These are phyloP conservation scores for Gadus chalcogrammus DNA, from an alignment of 2,113 vertebrate genomes.

Conservation along the genomic window DNA sequence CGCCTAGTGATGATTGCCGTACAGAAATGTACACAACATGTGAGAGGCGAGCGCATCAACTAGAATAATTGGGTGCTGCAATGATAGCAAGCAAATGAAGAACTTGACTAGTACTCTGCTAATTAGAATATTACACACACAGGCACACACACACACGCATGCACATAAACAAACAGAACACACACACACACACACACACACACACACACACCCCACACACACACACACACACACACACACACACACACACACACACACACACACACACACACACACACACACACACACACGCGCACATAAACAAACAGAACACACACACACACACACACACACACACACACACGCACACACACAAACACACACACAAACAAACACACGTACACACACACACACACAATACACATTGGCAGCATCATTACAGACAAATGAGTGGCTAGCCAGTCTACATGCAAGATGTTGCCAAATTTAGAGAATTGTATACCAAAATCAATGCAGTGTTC, in stretches of 20 bases:
- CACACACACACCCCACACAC: slow-evolving; percentile 5
- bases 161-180: neutral
- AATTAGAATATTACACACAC: neutral
- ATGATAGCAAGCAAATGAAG: slow-evolving; percentile 1
- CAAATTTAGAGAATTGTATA: slow-evolving; percentile 38
- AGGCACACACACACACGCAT: neutral
- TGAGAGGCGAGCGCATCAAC: slow-evolving; percentile 6
- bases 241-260: slow-evolving; percentile 7
- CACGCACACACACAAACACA: slow-evolving; percentile 11
- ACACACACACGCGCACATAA: neutral
- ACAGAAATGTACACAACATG: slow-evolving; percentile 29
- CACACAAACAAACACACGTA: slow-evolving; percentile 7
- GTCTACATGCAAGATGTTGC: slow-evolving; percentile 26
- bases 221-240: slow-evolving; percentile 8
- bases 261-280: neutral
- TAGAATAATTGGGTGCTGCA: neutral
- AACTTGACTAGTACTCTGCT: slow-evolving; percentile 12
- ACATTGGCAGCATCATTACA: slow-evolving; percentile 47
- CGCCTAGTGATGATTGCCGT: slow-evolving; percentile 47
- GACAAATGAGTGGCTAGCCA: slow-evolving; percentile 26
- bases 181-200: slow-evolving; percentile 6
- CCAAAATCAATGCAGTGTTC: slow-evolving; percentile 42
- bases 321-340: neutral
- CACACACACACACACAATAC: slow-evolving; percentile 3
- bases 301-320: neutral